Evolutionary conservation across 2,888 invertebrate genomes (phyloP), one percentile per base, ranked within the genome.

Genomic region (Unio delphinus): DNA sequence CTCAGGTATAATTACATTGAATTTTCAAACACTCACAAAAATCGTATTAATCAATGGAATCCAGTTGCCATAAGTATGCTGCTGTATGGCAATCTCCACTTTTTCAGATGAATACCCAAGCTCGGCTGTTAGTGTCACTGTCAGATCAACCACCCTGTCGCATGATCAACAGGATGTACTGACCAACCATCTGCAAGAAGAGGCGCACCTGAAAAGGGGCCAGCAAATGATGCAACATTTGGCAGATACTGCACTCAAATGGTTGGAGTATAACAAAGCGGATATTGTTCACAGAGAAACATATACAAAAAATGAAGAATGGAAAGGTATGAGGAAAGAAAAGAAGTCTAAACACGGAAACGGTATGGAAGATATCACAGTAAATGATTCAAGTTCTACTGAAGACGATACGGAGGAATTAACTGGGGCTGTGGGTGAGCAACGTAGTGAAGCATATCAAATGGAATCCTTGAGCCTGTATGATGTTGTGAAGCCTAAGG

Each of bases 351-450:
- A 65, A n/a, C 55, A 65, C 17, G 60, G 67, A 15, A 55, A 64
- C 11, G 23, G 28, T 4, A 66, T 63, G 11, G 62, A 63, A n/a
- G 61, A 69, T 55, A 56, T 57, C 17, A 61, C n/a, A 17, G 75
- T 71, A 34, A 64, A 69, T 11, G 61, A 70, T 23, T 34, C 45
- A 45, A 45, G 11, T 3, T 45, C 45, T 15, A 45, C 45, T 15
- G 71, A 75, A 56, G 68, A 72, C 64, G 81, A 83, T 74, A 70
- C 70, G 6, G 58, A 58, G 61, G 45, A 26, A 34, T 30, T 7
- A 17, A 28, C 17, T 66, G 72, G 73, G 28, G 58, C 59, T n/a
- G 67, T 64, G 17, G 59, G 23, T 54, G 23, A 54, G 17, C 45
- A 59, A 20, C 4, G 26, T 20, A 64, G 28, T 3, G 64, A 45